These are phyloP conservation scores for Ennomos quercinarius DNA, from an alignment of 2,888 invertebrate species.

Conservation along the genomic window DNA sequence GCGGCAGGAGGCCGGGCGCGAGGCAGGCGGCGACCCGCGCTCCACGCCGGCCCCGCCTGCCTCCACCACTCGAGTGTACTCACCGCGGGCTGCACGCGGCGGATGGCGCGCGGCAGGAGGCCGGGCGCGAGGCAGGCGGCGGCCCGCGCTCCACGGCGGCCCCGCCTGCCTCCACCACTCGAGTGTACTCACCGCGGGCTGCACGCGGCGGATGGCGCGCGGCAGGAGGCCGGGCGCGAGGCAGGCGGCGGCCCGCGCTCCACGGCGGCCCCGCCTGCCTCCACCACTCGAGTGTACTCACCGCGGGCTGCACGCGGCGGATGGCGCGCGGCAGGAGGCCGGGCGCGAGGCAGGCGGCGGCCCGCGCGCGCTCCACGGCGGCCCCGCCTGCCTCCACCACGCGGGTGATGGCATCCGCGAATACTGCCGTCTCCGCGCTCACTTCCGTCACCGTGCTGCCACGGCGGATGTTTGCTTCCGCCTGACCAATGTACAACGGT, in stretches of 20 bases:
- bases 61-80: conserved; percentile 69
- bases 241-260: too few relatives aligned
- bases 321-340: conserved; percentile 45
- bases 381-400: conserved; percentile 69
- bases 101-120: too few relatives aligned
- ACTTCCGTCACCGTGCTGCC: conserved; percentile 52
- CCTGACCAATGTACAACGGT: conserved; percentile 42
- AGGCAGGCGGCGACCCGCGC: conserved; percentile 43
- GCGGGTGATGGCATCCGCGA: conserved; percentile 71
- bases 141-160: too few relatives aligned
- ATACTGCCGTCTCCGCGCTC: conserved; percentile 56
- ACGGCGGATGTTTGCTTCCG: conserved; percentile 57
- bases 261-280: too few relatives aligned
- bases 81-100: too few relatives aligned
- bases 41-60: conserved; percentile 62
- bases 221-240: too few relatives aligned
- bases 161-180: too few relatives aligned
- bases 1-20: conserved; percentile 42
- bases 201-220: too few relatives aligned
- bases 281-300: too few relatives aligned
- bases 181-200: too few relatives aligned
- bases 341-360: conserved; percentile 30
- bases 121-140: too few relatives aligned
- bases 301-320: conserved; percentile 50
- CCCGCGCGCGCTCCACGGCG: conserved; percentile 58